Base-by-base conservation (phyloP, 2,888 invertebrate species). In the Poecilus cupreus region DNA sequence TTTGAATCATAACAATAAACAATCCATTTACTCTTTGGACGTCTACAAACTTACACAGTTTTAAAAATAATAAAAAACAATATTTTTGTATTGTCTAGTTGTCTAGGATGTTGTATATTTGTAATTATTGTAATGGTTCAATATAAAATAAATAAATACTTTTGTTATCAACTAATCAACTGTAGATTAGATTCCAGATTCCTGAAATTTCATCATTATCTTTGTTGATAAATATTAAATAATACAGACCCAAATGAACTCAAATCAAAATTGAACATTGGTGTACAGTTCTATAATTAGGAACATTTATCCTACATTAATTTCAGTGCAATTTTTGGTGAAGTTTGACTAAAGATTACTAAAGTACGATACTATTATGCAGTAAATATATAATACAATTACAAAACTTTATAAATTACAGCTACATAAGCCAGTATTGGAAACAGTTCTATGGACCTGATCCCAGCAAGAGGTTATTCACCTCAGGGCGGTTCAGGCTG, bases 1-100 rank as follows among this genome's bases (percentile, higher is more conserved):
- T 64, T 64, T 64, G 64, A 64, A 64, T 64, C 64, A 32, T 37
- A 64, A 64, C 37, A 64, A 64, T 37, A 64, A 64, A 64, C 32
- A 64, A 37, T 37, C 32, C 18, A 37, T 64, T 37, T 64, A 64
- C 64, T 64, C 64, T 64, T 64, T 64, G 64, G 37, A 11, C 64
- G 64, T 64, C 64, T 64, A 26, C 37, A 43, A 18, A 13, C 18
- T n/a, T 51, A 18, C 1, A 51, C 18, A 13, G 3, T 13, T 51
- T 51, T 49, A 16, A 49, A 49, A 49, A 51, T 2, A 51, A 18
- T 18, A 51, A 18, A 51, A 51, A 13, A 51, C 4, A 16, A 51
- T 18, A 16, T 51, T 51, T 8, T 51, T 18, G 16, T 51, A 18
- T 51, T 18, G 16, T 49, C 18, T 46, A 46, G 46, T 26, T 26